Evolutionary conservation across 2,888 invertebrate genomes (phyloP).

Genomic region (Parnassius orleans): DNA sequence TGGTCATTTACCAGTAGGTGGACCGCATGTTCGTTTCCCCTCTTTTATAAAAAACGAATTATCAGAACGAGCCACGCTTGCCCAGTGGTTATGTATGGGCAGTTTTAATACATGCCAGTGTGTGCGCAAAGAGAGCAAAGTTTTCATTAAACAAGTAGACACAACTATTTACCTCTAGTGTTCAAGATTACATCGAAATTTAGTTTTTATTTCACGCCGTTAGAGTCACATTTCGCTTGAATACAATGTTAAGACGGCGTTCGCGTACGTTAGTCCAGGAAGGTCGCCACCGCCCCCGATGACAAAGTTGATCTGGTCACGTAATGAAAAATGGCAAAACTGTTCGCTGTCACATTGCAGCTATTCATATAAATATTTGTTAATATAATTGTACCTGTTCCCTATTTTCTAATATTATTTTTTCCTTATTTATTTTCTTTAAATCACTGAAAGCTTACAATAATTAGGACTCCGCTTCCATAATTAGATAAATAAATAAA

Average conservation of each 20-base stretch:
- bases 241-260: slow-evolving; percentile 48
- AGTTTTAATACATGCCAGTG: too few species aligned
- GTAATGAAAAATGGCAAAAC: slow-evolving; percentile 85
- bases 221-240: slow-evolving; percentile 13
- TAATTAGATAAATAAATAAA: too few species aligned
- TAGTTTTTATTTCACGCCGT: neutral
- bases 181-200: neutral
- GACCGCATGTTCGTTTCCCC: too few species aligned
- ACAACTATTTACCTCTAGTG: slow-evolving; percentile 2
- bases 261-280: slow-evolving; percentile 34
- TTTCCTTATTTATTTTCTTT: too few species aligned
- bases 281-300: slow-evolving; percentile 58
- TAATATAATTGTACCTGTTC: too few species aligned
- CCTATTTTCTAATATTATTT: too few species aligned
- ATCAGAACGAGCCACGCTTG: too few species aligned
- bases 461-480: too few species aligned
- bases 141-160: slow-evolving; percentile 6
- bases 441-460: too few species aligned
- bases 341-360: slow-evolving; percentile 42
- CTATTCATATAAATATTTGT: slow-evolving; percentile 24
- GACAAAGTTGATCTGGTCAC: slow-evolving; percentile 84
- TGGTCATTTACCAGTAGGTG: too few species aligned
- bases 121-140: neutral
- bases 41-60: too few species aligned
- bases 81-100: too few species aligned